Percentiles rank a stretch among this genome's conserved stretches.
These are phyloP conservation scores for Scomber colias DNA, from an alignment of 2,113 vertebrate genomes.

Conservation along the genomic window DNA sequence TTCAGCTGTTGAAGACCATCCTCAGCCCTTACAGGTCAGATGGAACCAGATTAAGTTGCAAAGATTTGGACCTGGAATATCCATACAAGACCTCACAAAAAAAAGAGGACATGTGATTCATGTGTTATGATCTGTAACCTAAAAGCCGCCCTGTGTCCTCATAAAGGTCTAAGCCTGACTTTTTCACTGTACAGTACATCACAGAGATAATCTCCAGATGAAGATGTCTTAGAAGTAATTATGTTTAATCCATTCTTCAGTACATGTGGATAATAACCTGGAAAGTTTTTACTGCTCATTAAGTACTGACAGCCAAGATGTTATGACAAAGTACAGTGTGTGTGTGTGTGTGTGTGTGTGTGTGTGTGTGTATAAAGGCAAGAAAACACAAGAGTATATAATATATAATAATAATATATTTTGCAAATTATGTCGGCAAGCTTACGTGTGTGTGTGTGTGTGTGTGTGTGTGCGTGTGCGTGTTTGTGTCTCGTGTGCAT, in stretches of 20 bases:
- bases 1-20: slow-evolving; percentile 6
- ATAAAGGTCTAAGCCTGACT: slow-evolving; percentile 28
- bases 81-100: slow-evolving; percentile 1
- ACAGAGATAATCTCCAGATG: slow-evolving; percentile 64
- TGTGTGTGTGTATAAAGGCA: neutral
- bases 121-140: slow-evolving; percentile 38
- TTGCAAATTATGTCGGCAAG: too few species aligned
- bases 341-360: neutral
- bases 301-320: slow-evolving; percentile 28
- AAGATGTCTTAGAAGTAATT: slow-evolving; percentile 60
- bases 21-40: neutral
- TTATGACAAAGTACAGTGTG: slow-evolving; percentile 14
- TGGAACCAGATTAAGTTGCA: neutral
- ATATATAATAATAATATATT: too few species aligned
- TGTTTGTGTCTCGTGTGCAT: neutral
- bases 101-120: slow-evolving; percentile 27
- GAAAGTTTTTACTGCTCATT: slow-evolving; percentile 43
- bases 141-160: slow-evolving; percentile 23
- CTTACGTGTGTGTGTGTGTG: neutral
- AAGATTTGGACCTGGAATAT: neutral
- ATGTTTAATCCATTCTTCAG: slow-evolving; percentile 59
- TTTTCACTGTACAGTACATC: slow-evolving; percentile 54
- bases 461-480: neutral
- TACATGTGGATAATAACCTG: slow-evolving; percentile 31
- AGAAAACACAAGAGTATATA: too few species aligned